phyloP scores from a whole-genome alignment of 1,140 invertebrate species.

The Pteromalus puparum region DNA sequence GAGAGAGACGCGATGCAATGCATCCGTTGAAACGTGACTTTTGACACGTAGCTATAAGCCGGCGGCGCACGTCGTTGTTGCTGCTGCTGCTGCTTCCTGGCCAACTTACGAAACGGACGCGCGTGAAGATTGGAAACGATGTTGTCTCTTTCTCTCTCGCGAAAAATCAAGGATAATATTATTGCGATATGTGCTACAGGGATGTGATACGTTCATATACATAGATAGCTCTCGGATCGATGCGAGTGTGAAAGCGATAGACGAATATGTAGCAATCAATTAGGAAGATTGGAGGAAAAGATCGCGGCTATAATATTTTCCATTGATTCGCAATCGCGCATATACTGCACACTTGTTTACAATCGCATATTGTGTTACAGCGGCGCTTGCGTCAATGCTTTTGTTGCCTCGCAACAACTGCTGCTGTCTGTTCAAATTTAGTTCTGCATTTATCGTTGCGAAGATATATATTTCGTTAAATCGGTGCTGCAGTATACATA shows the following conservation, averaged over 20 bases:
- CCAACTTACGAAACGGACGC: constrained; percentile 2
- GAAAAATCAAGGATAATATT: too few species aligned
- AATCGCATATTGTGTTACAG: not conserved
- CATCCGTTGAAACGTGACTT: constrained; percentile 17
- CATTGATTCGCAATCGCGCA: not conserved
- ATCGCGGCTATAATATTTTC: not conserved
- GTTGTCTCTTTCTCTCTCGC: not conserved
- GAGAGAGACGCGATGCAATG: constrained; percentile 20
- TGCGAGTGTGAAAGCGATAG: not conserved
- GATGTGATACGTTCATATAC: too few species aligned
- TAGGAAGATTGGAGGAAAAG: constrained; percentile 13
- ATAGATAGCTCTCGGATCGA: too few species aligned
- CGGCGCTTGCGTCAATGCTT: constrained; percentile 6
- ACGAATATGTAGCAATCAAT: not conserved
- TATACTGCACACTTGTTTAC: not conserved
- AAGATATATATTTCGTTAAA: too few species aligned
- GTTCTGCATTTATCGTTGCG: too few species aligned
- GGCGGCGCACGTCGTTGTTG: not conserved
- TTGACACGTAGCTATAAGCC: constrained; percentile 12
- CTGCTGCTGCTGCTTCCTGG: constrained; percentile 4
- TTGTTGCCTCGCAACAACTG: not conserved
- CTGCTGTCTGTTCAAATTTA: not conserved
- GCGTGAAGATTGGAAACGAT: not conserved
- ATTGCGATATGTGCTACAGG: too few species aligned
- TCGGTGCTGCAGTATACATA: too few species aligned